A percentile compares a stretch with the other conserved stretches of the same genome.
These are phyloP conservation scores for Heteromormyrus szaboi DNA, from an alignment of 2,797 vertebrate genomes.

Conservation along the genomic window DNA sequence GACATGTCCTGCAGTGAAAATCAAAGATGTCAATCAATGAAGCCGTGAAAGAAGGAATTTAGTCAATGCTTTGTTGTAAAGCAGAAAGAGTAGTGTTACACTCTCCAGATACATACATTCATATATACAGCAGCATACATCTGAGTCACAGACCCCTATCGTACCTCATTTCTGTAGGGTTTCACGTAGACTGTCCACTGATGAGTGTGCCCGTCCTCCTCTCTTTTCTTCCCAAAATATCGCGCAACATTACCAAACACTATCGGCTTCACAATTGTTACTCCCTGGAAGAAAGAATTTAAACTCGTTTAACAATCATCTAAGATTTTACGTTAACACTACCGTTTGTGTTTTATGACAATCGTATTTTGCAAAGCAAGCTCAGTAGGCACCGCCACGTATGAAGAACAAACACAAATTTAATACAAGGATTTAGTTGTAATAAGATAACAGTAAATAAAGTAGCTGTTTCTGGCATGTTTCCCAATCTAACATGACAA, in stretches of 20 bases:
- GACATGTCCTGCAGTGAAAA: slow-evolving; percentile 83
- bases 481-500: background rate
- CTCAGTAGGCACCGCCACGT: background rate
- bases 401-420: background rate
- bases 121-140: background rate
- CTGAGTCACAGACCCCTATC: background rate
- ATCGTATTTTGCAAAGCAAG: background rate
- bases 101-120: background rate
- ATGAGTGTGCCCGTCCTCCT: slow-evolving; percentile 94
- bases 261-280: slow-evolving; percentile 93
- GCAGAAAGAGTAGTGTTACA: background rate
- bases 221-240: slow-evolving; percentile 94
- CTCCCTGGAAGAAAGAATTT: slow-evolving; percentile 63
- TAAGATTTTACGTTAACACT: background rate
- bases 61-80: background rate
- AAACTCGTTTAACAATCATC: background rate
- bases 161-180: slow-evolving; percentile 91
- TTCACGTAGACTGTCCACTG: slow-evolving; percentile 98
- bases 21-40: background rate
- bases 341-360: background rate
- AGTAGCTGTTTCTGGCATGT: background rate
- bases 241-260: slow-evolving; percentile 94
- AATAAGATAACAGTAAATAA: background rate
- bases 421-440: background rate
- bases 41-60: background rate